phyloP scores from a whole-genome alignment of 2,888 invertebrate species.

The Ecdyonurus torrentis region DNA sequence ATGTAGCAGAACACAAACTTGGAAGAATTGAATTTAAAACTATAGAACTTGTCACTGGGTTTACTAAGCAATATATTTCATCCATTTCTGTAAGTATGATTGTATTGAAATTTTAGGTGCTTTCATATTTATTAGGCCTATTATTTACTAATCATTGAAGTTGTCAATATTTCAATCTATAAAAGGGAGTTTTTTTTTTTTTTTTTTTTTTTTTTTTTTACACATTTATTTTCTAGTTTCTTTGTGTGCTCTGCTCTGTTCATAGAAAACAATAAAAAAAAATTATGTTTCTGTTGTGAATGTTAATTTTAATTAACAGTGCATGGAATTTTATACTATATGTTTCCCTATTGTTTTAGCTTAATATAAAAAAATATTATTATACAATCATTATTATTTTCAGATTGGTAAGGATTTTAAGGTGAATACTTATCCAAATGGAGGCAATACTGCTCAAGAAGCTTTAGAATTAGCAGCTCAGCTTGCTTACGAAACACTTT shows the following conservation, averaged over 20 bases:
- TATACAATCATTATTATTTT: slow-evolving; percentile 10
- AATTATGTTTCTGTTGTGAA: no score
- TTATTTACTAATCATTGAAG: no score
- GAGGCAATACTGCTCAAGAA: slow-evolving; percentile 22
- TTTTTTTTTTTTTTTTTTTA: no score
- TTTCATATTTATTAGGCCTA: no score
- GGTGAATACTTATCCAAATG: slow-evolving; percentile 29
- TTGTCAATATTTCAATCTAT: no score
- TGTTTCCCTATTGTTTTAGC: background rate
- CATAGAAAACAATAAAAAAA: no score
- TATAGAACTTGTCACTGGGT: background rate
- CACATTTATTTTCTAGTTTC: no score
- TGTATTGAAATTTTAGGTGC: no score
- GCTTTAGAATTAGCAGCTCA: slow-evolving; percentile 28
- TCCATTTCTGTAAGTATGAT: background rate
- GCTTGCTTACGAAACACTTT: slow-evolving; percentile 24
- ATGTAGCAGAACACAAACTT: background rate
- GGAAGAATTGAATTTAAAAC: slow-evolving; percentile 1
- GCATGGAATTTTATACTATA: background rate
- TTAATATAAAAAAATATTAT: background rate
- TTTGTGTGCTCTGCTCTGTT: no score
- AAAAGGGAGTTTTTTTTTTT: no score
- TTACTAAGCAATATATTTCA: background rate
- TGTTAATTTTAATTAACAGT: no score
- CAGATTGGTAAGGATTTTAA: slow-evolving; percentile 22